Evolutionary conservation across 2,113 vertebrate species (phyloP).

Genomic region (Callipepla californica): DNA sequence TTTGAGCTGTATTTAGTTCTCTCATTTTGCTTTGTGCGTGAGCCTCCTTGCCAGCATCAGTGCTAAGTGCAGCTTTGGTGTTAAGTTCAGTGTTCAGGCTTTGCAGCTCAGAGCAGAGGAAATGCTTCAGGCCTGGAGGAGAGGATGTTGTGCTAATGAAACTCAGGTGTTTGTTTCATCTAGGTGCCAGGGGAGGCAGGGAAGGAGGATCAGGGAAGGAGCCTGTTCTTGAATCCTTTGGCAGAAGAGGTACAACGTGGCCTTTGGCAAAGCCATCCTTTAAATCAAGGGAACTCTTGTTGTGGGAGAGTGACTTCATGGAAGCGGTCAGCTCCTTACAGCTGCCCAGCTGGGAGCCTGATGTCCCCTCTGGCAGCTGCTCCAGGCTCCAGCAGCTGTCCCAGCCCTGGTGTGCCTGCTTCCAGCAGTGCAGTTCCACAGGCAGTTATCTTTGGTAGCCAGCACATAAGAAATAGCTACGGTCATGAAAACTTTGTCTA

Average conservation of each 20-base stretch:
- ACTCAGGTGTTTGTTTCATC: not conserved
- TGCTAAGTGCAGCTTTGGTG: too few species aligned
- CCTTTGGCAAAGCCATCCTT: constrained; percentile 12
- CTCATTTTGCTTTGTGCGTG: not conserved
- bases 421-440: not conserved
- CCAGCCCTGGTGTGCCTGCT: not conserved
- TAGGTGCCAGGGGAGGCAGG: not conserved
- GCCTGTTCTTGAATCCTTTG: not conserved
- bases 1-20: not conserved
- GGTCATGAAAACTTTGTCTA: not conserved
- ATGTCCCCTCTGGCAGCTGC: not conserved
- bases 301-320: not conserved
- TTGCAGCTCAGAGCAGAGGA: not conserved
- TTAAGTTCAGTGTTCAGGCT: not conserved
- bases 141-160: not conserved
- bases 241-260: not conserved
- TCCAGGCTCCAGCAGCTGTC: not conserved
- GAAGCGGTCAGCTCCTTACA: not conserved
- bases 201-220: not conserved
- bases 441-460: not conserved
- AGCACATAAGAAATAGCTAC: not conserved
- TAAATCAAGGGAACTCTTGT: not conserved
- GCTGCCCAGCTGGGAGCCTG: not conserved
- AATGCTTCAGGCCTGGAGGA: not conserved
- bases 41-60: not conserved